Evolutionary conservation across 2,113 vertebrate genomes (phyloP).

Genomic region (Chroicocephalus ridibundus): DNA sequence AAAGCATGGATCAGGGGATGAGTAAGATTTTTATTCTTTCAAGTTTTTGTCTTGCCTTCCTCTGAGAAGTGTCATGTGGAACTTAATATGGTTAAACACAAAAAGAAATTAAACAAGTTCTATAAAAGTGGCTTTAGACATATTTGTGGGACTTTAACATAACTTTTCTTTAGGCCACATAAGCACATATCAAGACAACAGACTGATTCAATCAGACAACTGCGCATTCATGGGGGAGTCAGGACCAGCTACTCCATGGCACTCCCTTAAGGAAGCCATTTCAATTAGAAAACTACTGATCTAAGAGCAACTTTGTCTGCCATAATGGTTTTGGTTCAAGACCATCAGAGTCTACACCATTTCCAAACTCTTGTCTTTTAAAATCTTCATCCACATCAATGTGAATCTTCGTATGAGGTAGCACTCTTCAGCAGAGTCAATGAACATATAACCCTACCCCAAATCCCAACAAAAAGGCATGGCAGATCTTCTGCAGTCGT

Average conservation of each 20-base stretch:
- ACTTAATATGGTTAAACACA: neutral
- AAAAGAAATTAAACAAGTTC: neutral
- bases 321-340: neutral
- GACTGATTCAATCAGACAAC: neutral
- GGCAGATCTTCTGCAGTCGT: neutral
- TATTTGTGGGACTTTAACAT: neutral
- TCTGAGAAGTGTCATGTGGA: neutral
- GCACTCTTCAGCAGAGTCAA: neutral
- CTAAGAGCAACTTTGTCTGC: neutral
- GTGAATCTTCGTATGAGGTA: neutral
- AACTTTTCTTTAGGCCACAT: neutral
- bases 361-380: neutral
- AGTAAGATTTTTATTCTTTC: neutral
- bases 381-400: neutral
- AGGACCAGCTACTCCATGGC: neutral
- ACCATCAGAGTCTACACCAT: neutral
- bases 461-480: neutral
- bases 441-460: neutral
- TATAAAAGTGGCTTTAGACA: neutral
- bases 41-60: neutral
- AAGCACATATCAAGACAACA: neutral
- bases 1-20: fast-evolving
- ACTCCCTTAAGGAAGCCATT: neutral
- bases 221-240: neutral
- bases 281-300: neutral